phyloP scores from a whole-genome alignment of 92 coral and sea anemone genomes.

The Metridium senile region DNA sequence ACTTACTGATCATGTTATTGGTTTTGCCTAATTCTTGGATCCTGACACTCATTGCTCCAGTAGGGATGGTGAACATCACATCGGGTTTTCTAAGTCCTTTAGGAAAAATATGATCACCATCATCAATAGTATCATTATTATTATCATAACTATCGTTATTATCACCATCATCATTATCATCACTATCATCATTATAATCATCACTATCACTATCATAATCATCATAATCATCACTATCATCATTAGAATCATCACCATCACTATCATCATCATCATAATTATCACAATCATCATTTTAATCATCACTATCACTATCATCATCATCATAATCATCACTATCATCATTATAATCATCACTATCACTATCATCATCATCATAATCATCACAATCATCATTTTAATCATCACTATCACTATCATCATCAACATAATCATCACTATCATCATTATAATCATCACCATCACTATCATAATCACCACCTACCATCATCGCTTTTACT shows the following conservation, averaged over 20 bases:
- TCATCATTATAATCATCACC: background rate
- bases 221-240: background rate
- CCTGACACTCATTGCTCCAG: conserved; percentile 59
- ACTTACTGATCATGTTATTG: conserved; percentile 64
- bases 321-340: background rate
- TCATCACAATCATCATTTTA: background rate
- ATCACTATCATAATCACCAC: conserved; percentile 3
- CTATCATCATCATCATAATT: background rate
- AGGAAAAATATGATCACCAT: background rate
- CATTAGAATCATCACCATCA: background rate
- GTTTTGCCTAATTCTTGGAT: conserved; percentile 50
- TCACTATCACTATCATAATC: no score
- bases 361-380: background rate
- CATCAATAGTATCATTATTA: background rate
- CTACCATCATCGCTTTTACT: background rate
- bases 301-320: background rate
- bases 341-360: background rate
- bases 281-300: background rate
- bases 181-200: background rate
- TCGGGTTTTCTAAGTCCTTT: conserved; percentile 46
- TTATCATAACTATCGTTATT: no score
- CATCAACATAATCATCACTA: background rate
- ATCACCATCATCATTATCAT: background rate
- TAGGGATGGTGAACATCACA: conserved; percentile 67
- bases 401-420: background rate